Conservation (phyloP, 2,888 invertebrate species). For the Epinotia nisella region DNA sequence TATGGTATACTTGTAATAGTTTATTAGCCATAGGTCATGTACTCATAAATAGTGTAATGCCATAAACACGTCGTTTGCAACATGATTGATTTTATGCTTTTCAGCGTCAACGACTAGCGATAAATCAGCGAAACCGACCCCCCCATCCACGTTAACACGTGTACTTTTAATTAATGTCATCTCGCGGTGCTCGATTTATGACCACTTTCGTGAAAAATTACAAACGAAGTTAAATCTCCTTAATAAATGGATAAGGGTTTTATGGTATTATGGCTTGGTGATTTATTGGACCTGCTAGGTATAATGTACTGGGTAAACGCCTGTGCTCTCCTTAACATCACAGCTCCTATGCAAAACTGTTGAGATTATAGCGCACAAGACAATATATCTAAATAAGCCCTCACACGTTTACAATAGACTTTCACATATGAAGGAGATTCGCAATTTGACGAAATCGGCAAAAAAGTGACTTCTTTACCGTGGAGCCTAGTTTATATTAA, state of each 20-base stretch:
- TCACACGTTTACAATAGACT: not conserved
- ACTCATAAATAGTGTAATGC: slow-evolving; percentile 16
- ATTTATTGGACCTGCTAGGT: slow-evolving; percentile 18
- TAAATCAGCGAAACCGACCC: slow-evolving; percentile 18
- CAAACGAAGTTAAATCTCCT: not conserved
- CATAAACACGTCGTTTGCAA: not conserved
- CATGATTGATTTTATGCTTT: slow-evolving; percentile 29
- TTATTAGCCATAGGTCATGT: not conserved
- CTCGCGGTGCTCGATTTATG: slow-evolving; percentile 21
- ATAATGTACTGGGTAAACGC: too few species aligned
- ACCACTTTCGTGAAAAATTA: slow-evolving; percentile 17
- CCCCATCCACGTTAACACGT: slow-evolving; percentile 11
- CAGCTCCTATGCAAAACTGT: not conserved
- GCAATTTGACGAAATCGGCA: not conserved
- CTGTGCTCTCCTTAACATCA: too few species aligned
- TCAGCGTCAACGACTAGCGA: slow-evolving; percentile 9
- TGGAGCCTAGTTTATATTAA: too few species aligned
- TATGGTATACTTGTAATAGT: not conserved
- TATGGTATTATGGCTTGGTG: slow-evolving; percentile 6
- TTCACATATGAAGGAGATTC: not conserved
- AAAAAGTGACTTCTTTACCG: too few species aligned
- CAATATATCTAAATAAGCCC: not conserved
- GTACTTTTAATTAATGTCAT: slow-evolving; percentile 32
- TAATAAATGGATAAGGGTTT: slow-evolving; percentile 4
- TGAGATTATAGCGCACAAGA: not conserved